These are phyloP conservation scores for Lissonota sp. DNA, from an alignment of 2,888 invertebrate species.

Conservation along the genomic window DNA sequence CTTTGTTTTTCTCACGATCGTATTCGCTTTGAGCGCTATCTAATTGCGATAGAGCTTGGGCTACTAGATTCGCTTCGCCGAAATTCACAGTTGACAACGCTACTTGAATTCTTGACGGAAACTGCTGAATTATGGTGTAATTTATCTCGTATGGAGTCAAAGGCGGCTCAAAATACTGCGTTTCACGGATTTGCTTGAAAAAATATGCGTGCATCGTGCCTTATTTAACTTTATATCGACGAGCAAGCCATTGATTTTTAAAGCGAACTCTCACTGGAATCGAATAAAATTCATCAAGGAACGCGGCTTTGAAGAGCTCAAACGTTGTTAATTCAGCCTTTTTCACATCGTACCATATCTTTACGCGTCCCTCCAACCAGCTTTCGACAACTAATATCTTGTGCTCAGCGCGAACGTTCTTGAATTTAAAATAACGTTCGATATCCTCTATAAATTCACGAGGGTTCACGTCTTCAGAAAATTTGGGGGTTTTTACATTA, in stretches of 20 bases:
- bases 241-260: constrained; percentile 24
- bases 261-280: constrained; percentile 42
- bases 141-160: constrained; percentile 34
- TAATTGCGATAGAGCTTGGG: constrained; percentile 49
- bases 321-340: constrained; percentile 16
- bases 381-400: constrained; percentile 36
- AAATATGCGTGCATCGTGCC: constrained; percentile 46
- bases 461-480: constrained; percentile 16
- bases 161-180: constrained; percentile 38
- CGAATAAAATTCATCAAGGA: constrained; percentile 43
- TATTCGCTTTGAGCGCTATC: constrained; percentile 26
- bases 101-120: constrained; percentile 40
- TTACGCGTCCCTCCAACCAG: constrained; percentile 31
- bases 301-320: constrained; percentile 32
- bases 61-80: constrained; percentile 35
- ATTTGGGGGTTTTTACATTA: constrained; percentile 29
- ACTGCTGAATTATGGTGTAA: constrained; percentile 57
- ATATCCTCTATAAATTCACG: constrained; percentile 39
- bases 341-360: constrained; percentile 32
- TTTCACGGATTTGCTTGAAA: constrained; percentile 31
- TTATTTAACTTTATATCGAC: constrained; percentile 33
- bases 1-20: constrained; percentile 15
- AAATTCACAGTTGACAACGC: constrained; percentile 56
- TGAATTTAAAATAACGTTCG: background rate
- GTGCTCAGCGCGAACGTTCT: constrained; percentile 21